Evolutionary conservation across 1,140 invertebrate genomes (phyloP), one percentile per base, ranked within the genome.

Genomic region (Drosophila seguyi): DNA sequence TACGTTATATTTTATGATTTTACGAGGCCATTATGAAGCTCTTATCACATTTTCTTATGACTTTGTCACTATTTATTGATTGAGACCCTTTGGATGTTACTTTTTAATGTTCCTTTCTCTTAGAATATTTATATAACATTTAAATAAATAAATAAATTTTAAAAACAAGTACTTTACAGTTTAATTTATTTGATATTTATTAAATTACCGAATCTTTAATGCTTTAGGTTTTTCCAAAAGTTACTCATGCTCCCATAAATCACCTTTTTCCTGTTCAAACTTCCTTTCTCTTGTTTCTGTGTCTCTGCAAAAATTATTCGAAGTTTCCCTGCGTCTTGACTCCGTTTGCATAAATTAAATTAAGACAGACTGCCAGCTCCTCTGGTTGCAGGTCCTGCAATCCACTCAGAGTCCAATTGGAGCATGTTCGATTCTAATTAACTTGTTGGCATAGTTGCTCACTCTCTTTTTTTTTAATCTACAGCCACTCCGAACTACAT

Each of bases 301-400:
- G 4, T 13, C 29, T 63, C 56, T 31, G 41, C 31, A 61, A 13
- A 75, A 69, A 62, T 79, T 69, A 66, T 74, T 50, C 74, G 60
- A 62, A 52, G 31, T 47, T 61, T 45, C 36, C 1, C 50, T 63
- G 59, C 44, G 27, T 44, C 52, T 58, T 50, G 34, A 38, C 52
- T 50, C 68, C 66, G 59, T 44, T 53, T 81, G 79, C 73, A 86
- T 86, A 86, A 81, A 86, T 85, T 84, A 80, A 85, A 75, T 83
- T 79, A 75, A 67, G 44, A 53, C 66, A 59, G 44, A 18, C 41
- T 65, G 34, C 44, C 25, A 18, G 50, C 41, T 56, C 48, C 25
- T 29, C 13, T 22, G 22, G 16, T 34, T 27, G 11, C 34, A 53
- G 47, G 66, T 42, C 36, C 60, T n/a, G n/a, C n/a, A 72, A 48